Evolutionary conservation across 2,113 vertebrate genomes (phyloP).

Genomic region (Scatophagus argus): DNA sequence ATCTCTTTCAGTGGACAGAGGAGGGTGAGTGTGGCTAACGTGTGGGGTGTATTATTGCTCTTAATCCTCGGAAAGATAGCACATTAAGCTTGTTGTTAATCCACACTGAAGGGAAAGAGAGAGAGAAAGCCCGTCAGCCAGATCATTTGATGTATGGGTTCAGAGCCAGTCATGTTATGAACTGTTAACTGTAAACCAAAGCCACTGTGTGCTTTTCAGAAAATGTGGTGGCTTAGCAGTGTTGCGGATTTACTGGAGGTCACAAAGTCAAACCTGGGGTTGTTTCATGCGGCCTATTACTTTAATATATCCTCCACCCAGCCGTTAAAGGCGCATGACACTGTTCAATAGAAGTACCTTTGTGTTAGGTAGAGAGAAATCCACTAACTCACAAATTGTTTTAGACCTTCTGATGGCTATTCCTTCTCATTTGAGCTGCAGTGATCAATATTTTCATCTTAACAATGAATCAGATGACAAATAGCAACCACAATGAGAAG

Average conservation of each 20-base stretch:
- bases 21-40: slow-evolving; percentile 27
- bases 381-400: not conserved
- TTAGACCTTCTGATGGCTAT: no score
- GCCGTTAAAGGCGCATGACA: not conserved
- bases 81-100: slow-evolving; percentile 79
- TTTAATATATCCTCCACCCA: not conserved
- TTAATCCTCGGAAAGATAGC: slow-evolving; percentile 76
- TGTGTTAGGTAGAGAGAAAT: not conserved
- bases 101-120: slow-evolving; percentile 46
- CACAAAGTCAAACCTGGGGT: slow-evolving; percentile 32
- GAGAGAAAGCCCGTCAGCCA: slow-evolving; percentile 34
- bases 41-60: slow-evolving; percentile 63
- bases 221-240: slow-evolving; percentile 45
- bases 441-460: not conserved
- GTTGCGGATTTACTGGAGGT: slow-evolving; percentile 34
- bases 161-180: not conserved
- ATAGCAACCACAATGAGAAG: not conserved
- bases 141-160: slow-evolving; percentile 55
- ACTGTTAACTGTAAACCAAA: slow-evolving; percentile 32
- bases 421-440: not conserved
- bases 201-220: slow-evolving; percentile 49
- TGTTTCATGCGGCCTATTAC: slow-evolving; percentile 25
- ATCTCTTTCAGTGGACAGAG: slow-evolving; percentile 10
- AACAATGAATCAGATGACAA: not conserved
- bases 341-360: not conserved